These are phyloP conservation scores for Entosphenus tridentatus DNA, from an alignment of 2,113 vertebrate species.

Conservation along the genomic window DNA sequence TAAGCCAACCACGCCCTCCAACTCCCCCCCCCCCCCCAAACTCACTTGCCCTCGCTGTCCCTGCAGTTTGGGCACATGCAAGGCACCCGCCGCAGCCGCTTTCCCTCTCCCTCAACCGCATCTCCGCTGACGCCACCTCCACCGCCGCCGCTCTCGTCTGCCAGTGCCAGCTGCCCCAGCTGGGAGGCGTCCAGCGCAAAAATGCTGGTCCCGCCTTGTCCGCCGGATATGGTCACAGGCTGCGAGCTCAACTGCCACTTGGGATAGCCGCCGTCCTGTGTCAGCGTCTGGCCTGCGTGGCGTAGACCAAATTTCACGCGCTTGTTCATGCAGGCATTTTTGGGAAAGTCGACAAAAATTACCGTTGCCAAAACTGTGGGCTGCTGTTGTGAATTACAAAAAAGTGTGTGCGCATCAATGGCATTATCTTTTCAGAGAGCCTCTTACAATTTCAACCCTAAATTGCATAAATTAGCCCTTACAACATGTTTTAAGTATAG, in stretches of 20 bases:
- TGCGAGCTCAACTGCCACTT: not conserved
- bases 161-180: not conserved
- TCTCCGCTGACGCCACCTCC: not conserved
- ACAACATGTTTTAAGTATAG: too few relatives aligned
- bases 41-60: conserved; percentile 80
- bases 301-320: not conserved
- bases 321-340: too few relatives aligned
- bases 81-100: conserved; percentile 75
- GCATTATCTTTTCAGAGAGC: too few relatives aligned
- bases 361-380: too few relatives aligned
- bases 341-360: too few relatives aligned
- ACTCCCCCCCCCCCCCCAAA: too few relatives aligned
- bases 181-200: not conserved
- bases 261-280: not conserved
- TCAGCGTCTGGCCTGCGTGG: not conserved
- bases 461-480: too few relatives aligned
- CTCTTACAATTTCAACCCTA: too few relatives aligned
- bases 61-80: conserved; percentile 98
- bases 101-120: conserved; percentile 42
- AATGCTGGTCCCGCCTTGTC: conserved; percentile 5
- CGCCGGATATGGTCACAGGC: not conserved
- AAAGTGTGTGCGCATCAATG: too few relatives aligned
- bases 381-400: too few relatives aligned
- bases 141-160: too few relatives aligned
- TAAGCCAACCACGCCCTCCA: too few relatives aligned